These are phyloP conservation scores for Tupaia chinensis DNA, from an alignment of 2,113 vertebrate genomes.

Conservation along the genomic window DNA sequence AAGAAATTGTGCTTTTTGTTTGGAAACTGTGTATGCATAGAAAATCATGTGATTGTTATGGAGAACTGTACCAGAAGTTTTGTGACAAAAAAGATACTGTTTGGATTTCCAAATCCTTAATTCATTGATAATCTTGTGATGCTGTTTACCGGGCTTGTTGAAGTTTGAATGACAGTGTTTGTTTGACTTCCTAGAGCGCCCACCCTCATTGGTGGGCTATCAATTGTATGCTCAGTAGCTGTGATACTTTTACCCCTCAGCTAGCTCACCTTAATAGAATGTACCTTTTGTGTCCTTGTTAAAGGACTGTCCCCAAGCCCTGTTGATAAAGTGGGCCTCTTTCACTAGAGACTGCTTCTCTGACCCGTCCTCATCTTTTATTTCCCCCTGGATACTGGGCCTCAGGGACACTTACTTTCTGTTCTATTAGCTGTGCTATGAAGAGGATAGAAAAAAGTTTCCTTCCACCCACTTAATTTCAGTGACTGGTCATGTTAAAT, in stretches of 20 bases:
- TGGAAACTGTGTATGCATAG: neutral
- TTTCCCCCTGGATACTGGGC: neutral
- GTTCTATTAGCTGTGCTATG: neutral
- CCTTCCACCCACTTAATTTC: neutral
- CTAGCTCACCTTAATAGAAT: neutral
- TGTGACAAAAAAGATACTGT: neutral
- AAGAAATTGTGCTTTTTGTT: neutral
- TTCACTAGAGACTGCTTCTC: neutral
- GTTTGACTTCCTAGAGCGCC: neutral
- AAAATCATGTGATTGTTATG: neutral
- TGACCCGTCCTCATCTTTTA: neutral
- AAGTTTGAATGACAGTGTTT: neutral
- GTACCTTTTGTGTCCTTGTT: neutral
- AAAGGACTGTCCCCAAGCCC: neutral
- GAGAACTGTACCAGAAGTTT: neutral
- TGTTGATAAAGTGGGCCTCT: neutral
- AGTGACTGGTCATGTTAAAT: neutral
- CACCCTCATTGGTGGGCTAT: neutral
- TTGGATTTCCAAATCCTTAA: neutral
- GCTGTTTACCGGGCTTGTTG: neutral
- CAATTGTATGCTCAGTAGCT: neutral
- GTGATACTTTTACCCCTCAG: neutral
- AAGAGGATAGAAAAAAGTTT: neutral
- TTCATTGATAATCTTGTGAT: neutral
- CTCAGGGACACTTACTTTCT: neutral